A percentile compares a stretch with the other conserved stretches of the same genome.
These are phyloP conservation scores for Streblospio benedicti DNA, from an alignment of 1,140 invertebrate genomes.

Conservation along the genomic window DNA sequence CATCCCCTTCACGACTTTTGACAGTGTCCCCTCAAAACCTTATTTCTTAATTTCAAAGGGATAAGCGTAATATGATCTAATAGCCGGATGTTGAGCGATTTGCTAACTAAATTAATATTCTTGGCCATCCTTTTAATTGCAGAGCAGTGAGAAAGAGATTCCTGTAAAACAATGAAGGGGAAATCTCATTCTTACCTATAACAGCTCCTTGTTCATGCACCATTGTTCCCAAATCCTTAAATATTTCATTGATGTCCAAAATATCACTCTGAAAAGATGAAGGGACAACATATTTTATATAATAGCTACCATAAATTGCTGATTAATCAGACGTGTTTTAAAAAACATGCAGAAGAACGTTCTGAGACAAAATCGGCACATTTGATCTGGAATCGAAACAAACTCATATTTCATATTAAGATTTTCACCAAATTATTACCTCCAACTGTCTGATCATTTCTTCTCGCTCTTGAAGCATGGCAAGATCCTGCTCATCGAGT, in stretches of 20 bases:
- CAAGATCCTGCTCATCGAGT: neutral
- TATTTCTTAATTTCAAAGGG: no score
- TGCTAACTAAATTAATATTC: no score
- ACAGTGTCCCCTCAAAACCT: no score
- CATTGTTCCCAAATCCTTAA: conserved; percentile 2
- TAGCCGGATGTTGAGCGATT: no score
- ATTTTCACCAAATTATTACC: neutral
- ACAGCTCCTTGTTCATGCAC: conserved; percentile 12
- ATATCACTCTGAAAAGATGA: conserved; percentile 11
- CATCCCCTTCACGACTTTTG: no score
- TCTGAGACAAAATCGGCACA: neutral
- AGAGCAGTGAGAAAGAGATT: no score
- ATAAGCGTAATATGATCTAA: no score
- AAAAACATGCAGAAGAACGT: neutral
- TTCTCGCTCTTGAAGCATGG: conserved; percentile 3
- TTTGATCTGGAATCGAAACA: neutral
- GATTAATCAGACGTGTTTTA: neutral
- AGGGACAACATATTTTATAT: no score
- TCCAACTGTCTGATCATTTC: conserved; percentile 3
- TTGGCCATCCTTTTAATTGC: no score
- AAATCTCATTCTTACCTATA: neutral
- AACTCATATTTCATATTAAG: neutral
- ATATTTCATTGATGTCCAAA: conserved; percentile 13
- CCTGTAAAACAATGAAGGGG: neutral
- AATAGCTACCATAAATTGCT: neutral